Evolutionary conservation across 2,888 invertebrate species (phyloP), one percentile per base, ranked within the genome.

Genomic region (Liopterus haemorrhoidalis): DNA sequence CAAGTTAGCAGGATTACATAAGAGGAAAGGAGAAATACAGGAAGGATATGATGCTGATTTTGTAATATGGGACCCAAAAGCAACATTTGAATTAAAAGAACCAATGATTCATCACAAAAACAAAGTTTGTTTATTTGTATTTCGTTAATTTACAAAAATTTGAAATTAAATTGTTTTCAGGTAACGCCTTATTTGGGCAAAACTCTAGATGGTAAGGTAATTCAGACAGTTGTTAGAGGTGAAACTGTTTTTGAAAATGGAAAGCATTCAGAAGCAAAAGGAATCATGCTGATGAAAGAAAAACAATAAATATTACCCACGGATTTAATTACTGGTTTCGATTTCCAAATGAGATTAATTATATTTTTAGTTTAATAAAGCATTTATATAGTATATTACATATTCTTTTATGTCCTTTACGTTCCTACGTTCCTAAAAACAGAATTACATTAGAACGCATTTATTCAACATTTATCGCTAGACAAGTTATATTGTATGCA

Each of bases 31-130:
- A 1, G 69, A 72, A 45, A 65, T 85, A 19, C 67, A 69, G 33
- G 68, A 70, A 4, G 82, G 81, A 4, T 73, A 73, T 39, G 83
- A 85, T 57, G 85, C 83, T 0, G 85, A 85, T 60, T 73, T 85
- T 32, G 78, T 85, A 38, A 72, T 82, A 50, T 85, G 84, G 71
- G 74, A 82, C 62, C 80, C 84, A 1, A 75, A 81, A 3, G 73
- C 72, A 32, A 68, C 70, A 18, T 78, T 80, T 55, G 63, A 64
- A 28, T 77, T 83, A 5, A 67, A 70, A 8, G 59, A 71, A 37
- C 71, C 74, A n/a, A 72, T 71, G 18, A 76, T 83, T 50, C 68
- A 74, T n/a, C 78, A 82, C 55, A 78, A 81, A 53, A 82, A 83
- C 61, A 84, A 83, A 74, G 81, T 79, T 64, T 53, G 46, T 46